These are phyloP conservation scores for Cricetomys ansorgei DNA, from an alignment of 2,113 vertebrate genomes.

Conservation along the genomic window DNA sequence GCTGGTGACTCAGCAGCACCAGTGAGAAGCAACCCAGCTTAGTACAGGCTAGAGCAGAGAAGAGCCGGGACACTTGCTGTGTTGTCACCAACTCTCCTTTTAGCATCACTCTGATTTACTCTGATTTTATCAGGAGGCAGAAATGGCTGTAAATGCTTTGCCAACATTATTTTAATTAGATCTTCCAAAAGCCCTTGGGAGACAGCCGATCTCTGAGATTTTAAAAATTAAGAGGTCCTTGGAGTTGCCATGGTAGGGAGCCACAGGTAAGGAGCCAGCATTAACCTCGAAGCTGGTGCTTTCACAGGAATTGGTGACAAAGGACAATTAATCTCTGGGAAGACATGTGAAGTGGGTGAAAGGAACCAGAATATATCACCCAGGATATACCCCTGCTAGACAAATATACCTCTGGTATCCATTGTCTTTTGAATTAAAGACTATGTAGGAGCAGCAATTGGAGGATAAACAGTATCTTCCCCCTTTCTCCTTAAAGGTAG, in stretches of 20 bases:
- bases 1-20: background rate
- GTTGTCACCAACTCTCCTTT: background rate
- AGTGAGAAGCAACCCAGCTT: background rate
- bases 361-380: background rate
- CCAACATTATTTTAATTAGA: background rate
- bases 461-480: background rate
- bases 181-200: background rate
- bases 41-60: background rate
- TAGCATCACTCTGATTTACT: background rate
- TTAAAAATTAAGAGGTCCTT: background rate
- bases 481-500: background rate
- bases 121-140: background rate
- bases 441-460: background rate
- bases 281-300: background rate
- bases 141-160: background rate
- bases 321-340: background rate
- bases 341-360: background rate
- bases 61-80: background rate
- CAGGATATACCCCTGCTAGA: background rate
- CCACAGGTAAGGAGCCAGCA: background rate
- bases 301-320: background rate
- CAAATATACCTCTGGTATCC: too few relatives aligned
- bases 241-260: background rate
- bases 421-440: background rate
- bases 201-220: background rate